Conservation (phyloP, 2,113 vertebrate species). For the Barbus barbus region DNA sequence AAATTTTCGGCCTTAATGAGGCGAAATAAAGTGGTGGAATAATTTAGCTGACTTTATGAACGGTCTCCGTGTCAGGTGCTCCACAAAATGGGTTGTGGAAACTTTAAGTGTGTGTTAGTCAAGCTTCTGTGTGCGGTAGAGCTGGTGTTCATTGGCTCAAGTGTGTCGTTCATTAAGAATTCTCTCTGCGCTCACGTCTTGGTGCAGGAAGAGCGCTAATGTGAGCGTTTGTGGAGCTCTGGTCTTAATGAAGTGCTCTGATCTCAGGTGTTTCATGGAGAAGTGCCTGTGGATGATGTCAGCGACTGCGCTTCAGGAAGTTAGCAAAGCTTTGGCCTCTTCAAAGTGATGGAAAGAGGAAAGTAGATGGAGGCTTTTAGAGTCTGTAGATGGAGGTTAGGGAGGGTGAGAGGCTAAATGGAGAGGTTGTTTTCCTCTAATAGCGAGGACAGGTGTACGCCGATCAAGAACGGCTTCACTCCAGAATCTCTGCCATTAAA, state of each 20-base stretch:
- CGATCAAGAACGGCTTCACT: slow-evolving; percentile 25
- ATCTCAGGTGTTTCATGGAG: slow-evolving; percentile 63
- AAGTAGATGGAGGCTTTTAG: slow-evolving; percentile 61
- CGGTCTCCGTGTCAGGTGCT: background rate
- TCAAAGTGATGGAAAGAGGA: slow-evolving; percentile 35
- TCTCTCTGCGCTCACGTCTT: slow-evolving; percentile 36
- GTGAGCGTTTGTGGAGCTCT: slow-evolving; percentile 49
- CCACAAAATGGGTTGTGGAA: background rate
- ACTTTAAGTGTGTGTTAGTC: background rate
- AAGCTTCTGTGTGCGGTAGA: background rate
- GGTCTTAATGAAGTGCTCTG: slow-evolving; percentile 61
- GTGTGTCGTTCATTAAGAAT: slow-evolving; percentile 64
- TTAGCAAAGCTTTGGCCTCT: slow-evolving; percentile 30
- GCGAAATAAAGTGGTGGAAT: no score
- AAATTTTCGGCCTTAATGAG: no score
- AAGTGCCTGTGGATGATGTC: slow-evolving; percentile 68
- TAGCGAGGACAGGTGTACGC: slow-evolving; percentile 37
- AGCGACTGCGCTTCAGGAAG: slow-evolving; percentile 59
- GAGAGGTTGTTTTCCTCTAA: slow-evolving; percentile 52
- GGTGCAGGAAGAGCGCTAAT: slow-evolving; percentile 63
- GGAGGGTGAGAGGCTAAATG: slow-evolving; percentile 61
- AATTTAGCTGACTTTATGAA: background rate
- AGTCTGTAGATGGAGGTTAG: slow-evolving; percentile 65
- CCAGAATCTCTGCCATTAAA: slow-evolving; percentile 30
- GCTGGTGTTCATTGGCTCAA: slow-evolving; percentile 54